Conservation (phyloP, 2,888 invertebrate genomes). For the Tipula vernalis region DNA sequence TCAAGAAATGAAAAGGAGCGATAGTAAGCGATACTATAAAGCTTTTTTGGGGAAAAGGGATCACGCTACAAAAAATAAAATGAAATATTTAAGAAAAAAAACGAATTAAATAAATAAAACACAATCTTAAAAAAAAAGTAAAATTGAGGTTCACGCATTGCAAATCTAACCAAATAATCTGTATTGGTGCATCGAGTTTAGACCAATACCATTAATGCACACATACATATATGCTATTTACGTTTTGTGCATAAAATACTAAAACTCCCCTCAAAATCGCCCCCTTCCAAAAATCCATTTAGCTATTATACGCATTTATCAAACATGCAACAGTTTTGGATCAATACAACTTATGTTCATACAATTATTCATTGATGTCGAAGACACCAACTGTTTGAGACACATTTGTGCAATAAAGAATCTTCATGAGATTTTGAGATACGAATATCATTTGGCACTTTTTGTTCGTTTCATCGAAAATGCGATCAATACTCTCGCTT, state of each 20-base stretch:
- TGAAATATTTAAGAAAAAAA: neutral
- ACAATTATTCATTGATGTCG: neutral
- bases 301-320: neutral
- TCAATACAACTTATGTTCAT: neutral
- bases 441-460: neutral
- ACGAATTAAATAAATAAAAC: neutral
- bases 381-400: neutral
- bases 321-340: neutral
- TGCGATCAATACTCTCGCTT: neutral
- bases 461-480: neutral
- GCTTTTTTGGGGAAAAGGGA: neutral
- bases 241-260: neutral
- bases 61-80: neutral
- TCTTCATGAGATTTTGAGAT: neutral
- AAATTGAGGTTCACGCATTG: neutral
- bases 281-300: neutral
- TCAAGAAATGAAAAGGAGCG: neutral
- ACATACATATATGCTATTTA: neutral
- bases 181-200: neutral
- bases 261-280: neutral
- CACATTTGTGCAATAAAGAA: neutral
- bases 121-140: neutral
- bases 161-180: neutral
- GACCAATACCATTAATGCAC: neutral
- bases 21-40: neutral